Conservation (phyloP, 1,140 invertebrate species). For the Laupala kohalensis region DNA sequence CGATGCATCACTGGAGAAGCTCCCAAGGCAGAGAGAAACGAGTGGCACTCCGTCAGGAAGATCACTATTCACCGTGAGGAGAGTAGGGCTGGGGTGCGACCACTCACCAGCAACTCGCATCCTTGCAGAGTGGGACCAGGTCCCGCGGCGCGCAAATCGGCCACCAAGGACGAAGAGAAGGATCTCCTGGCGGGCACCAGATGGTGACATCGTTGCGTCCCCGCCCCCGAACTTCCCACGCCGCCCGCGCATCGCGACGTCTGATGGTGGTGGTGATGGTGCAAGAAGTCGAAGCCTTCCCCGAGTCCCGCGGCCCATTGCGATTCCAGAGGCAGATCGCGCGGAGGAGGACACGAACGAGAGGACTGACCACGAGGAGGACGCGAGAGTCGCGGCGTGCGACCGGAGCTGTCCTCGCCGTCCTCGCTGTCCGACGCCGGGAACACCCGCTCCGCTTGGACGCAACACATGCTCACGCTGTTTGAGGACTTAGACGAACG, state of each 20-base stretch:
- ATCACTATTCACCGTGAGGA: too few relatives aligned
- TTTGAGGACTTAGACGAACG: too few relatives aligned
- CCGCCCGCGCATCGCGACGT: not conserved
- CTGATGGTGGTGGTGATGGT: slow-evolving; percentile 12
- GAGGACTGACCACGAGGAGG: not conserved
- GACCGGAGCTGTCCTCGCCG: slow-evolving; percentile 12
- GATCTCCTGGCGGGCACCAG: slow-evolving; percentile 16
- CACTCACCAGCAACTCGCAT: slow-evolving; percentile 11
- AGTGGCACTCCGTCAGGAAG: too few relatives aligned
- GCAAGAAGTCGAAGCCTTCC: slow-evolving; percentile 10
- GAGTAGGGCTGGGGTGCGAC: too few relatives aligned
- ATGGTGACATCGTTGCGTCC: slow-evolving; percentile 12
- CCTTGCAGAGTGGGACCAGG: slow-evolving; percentile 11
- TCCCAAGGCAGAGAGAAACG: too few relatives aligned
- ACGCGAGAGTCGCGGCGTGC: not conserved
- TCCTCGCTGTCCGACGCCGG: slow-evolving; percentile 21
- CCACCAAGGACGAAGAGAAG: slow-evolving; percentile 20
- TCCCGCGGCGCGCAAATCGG: slow-evolving; percentile 17
- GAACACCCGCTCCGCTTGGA: slow-evolving; percentile 22
- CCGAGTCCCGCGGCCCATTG: slow-evolving; percentile 15
- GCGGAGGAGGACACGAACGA: slow-evolving; percentile 11
- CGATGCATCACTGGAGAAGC: too few relatives aligned
- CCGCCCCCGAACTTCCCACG: slow-evolving; percentile 8
- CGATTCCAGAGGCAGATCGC: slow-evolving; percentile 13
- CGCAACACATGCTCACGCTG: slow-evolving; percentile 19